These are phyloP conservation scores for Bombyx huttoni DNA, from an alignment of 2,888 invertebrate species.

Conservation along the genomic window DNA sequence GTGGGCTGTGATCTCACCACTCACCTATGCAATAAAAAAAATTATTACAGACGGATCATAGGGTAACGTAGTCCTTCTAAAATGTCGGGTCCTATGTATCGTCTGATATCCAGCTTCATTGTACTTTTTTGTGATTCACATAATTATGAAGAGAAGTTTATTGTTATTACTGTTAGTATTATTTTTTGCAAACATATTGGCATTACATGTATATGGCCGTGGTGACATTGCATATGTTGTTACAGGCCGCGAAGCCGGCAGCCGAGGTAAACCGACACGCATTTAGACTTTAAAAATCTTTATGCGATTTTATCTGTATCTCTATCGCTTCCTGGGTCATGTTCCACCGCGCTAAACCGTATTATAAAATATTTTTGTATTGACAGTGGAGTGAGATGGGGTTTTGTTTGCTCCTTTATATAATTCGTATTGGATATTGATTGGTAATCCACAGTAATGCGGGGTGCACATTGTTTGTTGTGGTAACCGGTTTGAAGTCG, in stretches of 20 bases:
- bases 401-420: conserved; percentile 63
- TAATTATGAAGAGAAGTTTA: too few relatives aligned
- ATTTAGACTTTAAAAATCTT: conserved; percentile 35
- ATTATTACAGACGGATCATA: too few relatives aligned
- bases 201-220: conserved; percentile 6
- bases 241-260: conserved; percentile 80
- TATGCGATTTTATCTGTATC: conserved; percentile 46
- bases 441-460: conserved; percentile 54
- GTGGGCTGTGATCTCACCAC: too few relatives aligned
- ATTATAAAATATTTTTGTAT: conserved; percentile 33
- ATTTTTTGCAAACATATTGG: background rate
- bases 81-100: too few relatives aligned
- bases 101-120: too few relatives aligned
- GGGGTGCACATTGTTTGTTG: conserved; percentile 61
- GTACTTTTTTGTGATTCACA: too few relatives aligned
- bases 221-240: conserved; percentile 69
- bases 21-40: too few relatives aligned
- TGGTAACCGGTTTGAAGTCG: conserved; percentile 46
- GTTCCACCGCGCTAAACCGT: conserved; percentile 49
- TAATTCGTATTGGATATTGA: conserved; percentile 39
- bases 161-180: too few relatives aligned
- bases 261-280: conserved; percentile 74
- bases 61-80: too few relatives aligned
- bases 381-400: conserved; percentile 65
- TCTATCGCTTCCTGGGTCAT: conserved; percentile 69